These are phyloP conservation scores for Podilymbus podiceps DNA, from an alignment of 2,113 vertebrate genomes.

Conservation along the genomic window DNA sequence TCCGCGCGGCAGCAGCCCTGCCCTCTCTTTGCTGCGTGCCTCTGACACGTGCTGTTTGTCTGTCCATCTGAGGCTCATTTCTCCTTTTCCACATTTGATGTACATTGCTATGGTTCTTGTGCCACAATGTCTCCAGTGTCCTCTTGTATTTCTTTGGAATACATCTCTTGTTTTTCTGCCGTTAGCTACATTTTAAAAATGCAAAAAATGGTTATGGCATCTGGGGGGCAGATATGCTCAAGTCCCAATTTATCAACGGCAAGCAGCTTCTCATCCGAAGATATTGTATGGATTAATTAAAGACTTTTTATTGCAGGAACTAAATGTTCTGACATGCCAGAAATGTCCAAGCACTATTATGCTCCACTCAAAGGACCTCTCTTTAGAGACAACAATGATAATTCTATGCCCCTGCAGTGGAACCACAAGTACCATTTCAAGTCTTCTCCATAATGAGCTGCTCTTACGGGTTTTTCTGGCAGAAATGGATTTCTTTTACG, in stretches of 20 bases:
- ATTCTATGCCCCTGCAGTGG: conserved; percentile 69
- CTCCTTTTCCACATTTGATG: background rate
- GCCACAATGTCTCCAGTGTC: background rate
- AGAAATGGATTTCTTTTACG: conserved; percentile 63
- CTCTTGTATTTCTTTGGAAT: background rate
- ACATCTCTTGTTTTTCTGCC: background rate
- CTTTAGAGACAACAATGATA: conserved; percentile 72
- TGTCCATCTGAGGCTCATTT: background rate
- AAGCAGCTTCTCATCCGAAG: conserved; percentile 45
- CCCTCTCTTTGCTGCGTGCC: background rate
- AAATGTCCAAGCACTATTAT: conserved; percentile 66
- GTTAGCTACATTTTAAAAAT: background rate
- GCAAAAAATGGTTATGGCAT: background rate
- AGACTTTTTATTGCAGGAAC: conserved; percentile 61
- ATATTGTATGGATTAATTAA: conserved; percentile 60
- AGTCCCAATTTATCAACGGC: conserved; percentile 13
- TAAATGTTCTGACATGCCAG: conserved; percentile 71
- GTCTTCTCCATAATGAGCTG: conserved; percentile 61
- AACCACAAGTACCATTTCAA: conserved; percentile 54
- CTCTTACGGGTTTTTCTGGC: conserved; percentile 56
- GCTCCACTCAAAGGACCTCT: conserved; percentile 64
- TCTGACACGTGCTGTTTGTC: background rate
- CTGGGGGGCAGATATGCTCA: background rate
- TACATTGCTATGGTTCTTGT: background rate
- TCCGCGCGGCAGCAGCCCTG: background rate